phyloP scores from a whole-genome alignment of 2,797 vertebrate species.

The Lacerta bilineata region DNA sequence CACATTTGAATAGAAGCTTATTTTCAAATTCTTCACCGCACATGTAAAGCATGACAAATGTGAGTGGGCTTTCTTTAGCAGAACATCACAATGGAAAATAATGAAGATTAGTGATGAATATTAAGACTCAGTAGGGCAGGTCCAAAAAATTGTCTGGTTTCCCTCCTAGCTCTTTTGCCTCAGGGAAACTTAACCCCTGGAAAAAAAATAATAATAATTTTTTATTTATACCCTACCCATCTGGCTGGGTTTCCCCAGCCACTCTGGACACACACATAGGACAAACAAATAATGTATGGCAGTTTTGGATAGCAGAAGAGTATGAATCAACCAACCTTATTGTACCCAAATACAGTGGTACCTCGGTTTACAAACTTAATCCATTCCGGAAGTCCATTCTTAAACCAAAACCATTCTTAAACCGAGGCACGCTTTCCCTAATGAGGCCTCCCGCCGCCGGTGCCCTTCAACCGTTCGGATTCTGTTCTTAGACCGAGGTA shows the following conservation, averaged over 20 bases:
- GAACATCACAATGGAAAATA: slow-evolving; percentile 11
- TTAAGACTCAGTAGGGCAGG: not conserved
- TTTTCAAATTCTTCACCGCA: not conserved
- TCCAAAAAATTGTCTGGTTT: not conserved
- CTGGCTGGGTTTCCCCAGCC: too few relatives aligned
- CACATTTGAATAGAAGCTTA: not conserved
- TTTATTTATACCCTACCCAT: too few relatives aligned
- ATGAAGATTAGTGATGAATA: not conserved
- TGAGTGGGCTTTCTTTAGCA: slow-evolving; percentile 13
- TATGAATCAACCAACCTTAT: not conserved
- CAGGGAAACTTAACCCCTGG: not conserved
- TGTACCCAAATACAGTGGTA: too few relatives aligned
- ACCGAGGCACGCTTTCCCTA: too few relatives aligned
- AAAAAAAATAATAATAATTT: not conserved
- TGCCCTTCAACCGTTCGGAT: too few relatives aligned
- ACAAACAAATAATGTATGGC: too few relatives aligned
- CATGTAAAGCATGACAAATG: not conserved
- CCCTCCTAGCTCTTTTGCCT: not conserved
- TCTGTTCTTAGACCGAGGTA: too few relatives aligned
- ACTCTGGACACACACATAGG: too few relatives aligned
- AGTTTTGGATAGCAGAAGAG: not conserved
- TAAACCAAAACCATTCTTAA: too few relatives aligned
- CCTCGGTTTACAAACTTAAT: too few relatives aligned
- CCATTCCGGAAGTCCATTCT: too few relatives aligned
- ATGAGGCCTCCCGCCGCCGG: too few relatives aligned